A percentile compares a stretch with the other conserved stretches of the same genome.
phyloP scores from a whole-genome alignment of 2,797 vertebrate genomes.

The Sebastes aleutianus region DNA sequence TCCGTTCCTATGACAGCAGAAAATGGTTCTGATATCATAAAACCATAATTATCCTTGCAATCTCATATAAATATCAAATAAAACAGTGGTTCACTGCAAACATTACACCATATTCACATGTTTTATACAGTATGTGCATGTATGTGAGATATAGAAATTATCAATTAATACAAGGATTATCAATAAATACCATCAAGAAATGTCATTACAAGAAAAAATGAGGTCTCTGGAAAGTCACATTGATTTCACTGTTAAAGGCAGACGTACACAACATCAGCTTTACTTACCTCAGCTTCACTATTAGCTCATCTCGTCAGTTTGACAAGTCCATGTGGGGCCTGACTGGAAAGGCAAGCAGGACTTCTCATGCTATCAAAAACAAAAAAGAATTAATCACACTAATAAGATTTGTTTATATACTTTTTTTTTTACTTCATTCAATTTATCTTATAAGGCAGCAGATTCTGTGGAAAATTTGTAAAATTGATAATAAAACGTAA shows the following conservation, averaged over 20 bases:
- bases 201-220: not conserved
- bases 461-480: not conserved
- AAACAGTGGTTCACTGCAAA: not conserved
- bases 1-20: not conserved
- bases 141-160: not conserved
- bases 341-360: not conserved
- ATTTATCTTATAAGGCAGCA: not conserved
- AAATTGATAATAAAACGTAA: not conserved
- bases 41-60: not conserved
- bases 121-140: not conserved
- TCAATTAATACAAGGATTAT: not conserved
- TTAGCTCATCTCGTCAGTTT: not conserved
- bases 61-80: conserved; percentile 9
- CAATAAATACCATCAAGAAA: conserved; percentile 4
- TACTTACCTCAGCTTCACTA: not conserved
- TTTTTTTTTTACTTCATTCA: not conserved
- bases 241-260: not conserved
- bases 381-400: not conserved
- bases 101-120: not conserved
- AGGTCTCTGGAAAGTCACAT: not conserved
- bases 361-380: not conserved
- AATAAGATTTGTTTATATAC: not conserved
- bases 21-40: not conserved
- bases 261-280: not conserved
- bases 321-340: not conserved